A percentile compares a stretch with the other conserved stretches of the same genome.
Conservation (phyloP, 1,140 invertebrate species). For the Zaprionus ghesquierei region DNA sequence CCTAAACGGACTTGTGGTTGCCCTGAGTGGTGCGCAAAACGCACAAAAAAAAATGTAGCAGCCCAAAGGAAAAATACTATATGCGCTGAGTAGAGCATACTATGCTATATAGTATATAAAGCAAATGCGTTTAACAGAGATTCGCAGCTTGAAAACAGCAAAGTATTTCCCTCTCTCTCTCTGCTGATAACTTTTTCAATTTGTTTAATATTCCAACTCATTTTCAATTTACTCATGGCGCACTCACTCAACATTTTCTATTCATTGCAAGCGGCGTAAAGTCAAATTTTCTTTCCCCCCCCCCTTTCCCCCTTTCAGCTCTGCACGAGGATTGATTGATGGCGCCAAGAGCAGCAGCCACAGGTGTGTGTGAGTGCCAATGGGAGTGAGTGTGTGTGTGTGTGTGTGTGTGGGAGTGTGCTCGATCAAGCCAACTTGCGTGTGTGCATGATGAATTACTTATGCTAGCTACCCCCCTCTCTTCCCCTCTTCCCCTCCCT, state of each 20-base stretch:
- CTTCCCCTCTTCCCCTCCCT: neutral
- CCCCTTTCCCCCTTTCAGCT: too few species aligned
- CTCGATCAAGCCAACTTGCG: conserved; percentile 16
- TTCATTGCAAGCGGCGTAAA: conserved; percentile 18
- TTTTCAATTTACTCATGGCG: conserved; percentile 4
- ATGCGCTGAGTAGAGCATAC: neutral
- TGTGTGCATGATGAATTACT: conserved; percentile 74
- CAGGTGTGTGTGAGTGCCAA: conserved; percentile 28
- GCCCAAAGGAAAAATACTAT: neutral
- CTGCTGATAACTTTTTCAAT: conserved; percentile 39
- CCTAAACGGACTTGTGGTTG: conserved; percentile 38
- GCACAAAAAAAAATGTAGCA: neutral
- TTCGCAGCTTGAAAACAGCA: neutral
- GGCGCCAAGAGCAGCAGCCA: conserved; percentile 10
- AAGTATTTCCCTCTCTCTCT: neutral
- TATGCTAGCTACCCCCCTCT: conserved; percentile 34
- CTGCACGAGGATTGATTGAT: conserved; percentile 34
- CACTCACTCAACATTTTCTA: conserved; percentile 9
- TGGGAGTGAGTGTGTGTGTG: conserved; percentile 41
- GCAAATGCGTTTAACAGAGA: neutral
- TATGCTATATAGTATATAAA: neutral
- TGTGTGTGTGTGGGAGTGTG: conserved; percentile 2
- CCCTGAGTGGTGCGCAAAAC: conserved; percentile 11
- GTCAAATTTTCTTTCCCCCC: conserved; percentile 40
- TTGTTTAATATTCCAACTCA: conserved; percentile 39